These are phyloP conservation scores for Poecile montanus DNA, from an alignment of 2,797 vertebrate genomes.

Conservation along the genomic window DNA sequence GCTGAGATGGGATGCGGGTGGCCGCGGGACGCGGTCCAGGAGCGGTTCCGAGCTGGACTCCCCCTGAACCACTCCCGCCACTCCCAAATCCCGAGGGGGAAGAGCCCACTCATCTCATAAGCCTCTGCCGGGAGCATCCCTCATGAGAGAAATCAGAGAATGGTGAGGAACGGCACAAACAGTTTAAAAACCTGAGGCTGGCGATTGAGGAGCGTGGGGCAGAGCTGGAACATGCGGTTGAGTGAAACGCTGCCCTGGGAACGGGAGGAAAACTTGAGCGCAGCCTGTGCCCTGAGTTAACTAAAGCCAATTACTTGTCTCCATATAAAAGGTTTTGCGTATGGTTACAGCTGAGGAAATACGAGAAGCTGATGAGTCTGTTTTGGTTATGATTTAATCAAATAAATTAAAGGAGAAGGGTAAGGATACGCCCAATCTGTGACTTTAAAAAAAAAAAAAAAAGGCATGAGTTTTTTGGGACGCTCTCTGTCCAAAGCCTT, in stretches of 20 bases:
- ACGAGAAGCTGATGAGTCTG: constrained; percentile 6
- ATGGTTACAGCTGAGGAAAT: constrained; percentile 4
- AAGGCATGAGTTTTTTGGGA: not conserved
- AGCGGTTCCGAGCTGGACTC: not conserved
- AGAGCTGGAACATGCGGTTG: not conserved
- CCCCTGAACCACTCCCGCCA: too few relatives aligned
- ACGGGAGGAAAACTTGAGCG: not conserved
- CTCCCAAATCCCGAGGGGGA: not conserved
- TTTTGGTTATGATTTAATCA: constrained; percentile 63
- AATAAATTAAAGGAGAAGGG: constrained; percentile 59
- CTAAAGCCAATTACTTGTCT: not conserved
- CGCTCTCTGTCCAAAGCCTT: not conserved
- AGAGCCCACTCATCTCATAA: not conserved
- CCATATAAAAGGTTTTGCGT: not conserved
- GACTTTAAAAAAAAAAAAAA: not conserved
- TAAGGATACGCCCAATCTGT: constrained; percentile 34
- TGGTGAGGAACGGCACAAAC: not conserved
- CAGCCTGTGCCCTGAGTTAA: not conserved
- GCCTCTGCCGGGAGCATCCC: not conserved
- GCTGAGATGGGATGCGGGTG: not conserved
- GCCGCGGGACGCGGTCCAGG: not conserved
- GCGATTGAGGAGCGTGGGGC: not conserved
- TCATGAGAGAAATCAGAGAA: not conserved
- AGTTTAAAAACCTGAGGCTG: not conserved
- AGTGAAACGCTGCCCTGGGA: not conserved